Conservation (phyloP, 2,113 vertebrate species). For the Leucopsar rothschildi region DNA sequence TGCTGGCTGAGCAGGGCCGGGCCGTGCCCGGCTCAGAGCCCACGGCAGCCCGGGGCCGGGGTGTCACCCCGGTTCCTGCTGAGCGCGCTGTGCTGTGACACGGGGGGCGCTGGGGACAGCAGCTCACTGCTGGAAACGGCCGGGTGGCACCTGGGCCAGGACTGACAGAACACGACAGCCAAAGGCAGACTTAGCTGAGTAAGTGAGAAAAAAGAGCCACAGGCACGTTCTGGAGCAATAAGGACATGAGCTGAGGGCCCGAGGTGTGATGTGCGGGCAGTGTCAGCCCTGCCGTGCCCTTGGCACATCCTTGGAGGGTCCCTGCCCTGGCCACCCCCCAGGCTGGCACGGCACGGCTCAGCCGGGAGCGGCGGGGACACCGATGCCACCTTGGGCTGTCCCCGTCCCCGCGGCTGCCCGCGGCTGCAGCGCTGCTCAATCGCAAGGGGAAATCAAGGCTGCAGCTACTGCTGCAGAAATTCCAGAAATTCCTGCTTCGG, state of each 20-base stretch:
- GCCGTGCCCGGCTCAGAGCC: too few relatives aligned
- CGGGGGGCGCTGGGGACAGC: neutral
- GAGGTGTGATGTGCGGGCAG: fast-evolving
- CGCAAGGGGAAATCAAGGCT: neutral
- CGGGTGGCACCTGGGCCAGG: neutral
- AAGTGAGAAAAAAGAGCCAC: neutral
- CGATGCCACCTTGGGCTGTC: fast-evolving
- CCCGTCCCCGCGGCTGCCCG: neutral
- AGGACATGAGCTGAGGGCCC: too few relatives aligned
- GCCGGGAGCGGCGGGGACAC: neutral
- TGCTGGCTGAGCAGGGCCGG: neutral
- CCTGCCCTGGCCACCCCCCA: neutral
- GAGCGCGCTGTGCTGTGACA: fast-evolving
- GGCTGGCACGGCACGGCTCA: neutral
- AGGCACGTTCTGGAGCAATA: neutral
- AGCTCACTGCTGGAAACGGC: fast-evolving
- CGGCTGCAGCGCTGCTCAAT: neutral
- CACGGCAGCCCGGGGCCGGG: fast-evolving
- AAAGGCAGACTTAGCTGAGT: neutral
- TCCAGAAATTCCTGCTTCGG: slow-evolving; percentile 41
- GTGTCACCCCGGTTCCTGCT: fast-evolving
- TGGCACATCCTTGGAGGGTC: neutral
- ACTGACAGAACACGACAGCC: fast-evolving
- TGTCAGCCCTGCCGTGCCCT: neutral
- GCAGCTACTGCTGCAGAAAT: slow-evolving; percentile 31